Conservation (phyloP, 2,797 vertebrate species). For the Hirundo rustica region DNA sequence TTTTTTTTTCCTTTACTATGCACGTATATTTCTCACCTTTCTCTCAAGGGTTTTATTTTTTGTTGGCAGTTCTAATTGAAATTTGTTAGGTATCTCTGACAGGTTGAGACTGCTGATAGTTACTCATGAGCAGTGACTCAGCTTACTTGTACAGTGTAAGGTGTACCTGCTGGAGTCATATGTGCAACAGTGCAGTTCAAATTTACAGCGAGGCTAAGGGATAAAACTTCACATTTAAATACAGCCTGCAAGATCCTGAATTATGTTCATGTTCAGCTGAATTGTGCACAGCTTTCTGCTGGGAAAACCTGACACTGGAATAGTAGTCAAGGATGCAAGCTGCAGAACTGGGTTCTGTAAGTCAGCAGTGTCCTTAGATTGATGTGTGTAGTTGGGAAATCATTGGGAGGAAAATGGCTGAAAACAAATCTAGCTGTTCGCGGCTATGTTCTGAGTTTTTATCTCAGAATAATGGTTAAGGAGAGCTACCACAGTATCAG, state of each 20-base stretch:
- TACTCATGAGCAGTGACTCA: slow-evolving; percentile 30
- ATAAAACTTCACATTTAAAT: not conserved
- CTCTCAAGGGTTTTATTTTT: not conserved
- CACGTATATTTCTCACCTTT: not conserved
- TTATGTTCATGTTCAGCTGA: not conserved
- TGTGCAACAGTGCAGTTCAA: not conserved
- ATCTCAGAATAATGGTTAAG: not conserved
- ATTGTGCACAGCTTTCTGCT: not conserved
- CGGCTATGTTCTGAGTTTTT: not conserved
- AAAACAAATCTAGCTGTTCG: not conserved
- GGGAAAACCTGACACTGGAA: not conserved
- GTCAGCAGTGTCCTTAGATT: not conserved
- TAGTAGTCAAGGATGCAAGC: not conserved
- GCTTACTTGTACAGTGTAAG: not conserved
- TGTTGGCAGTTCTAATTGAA: not conserved
- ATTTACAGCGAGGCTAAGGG: not conserved
- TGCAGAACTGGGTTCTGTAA: not conserved
- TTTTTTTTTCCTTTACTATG: not conserved
- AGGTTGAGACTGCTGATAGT: not conserved
- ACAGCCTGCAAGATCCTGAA: not conserved
- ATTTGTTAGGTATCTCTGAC: not conserved
- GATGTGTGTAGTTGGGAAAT: not conserved
- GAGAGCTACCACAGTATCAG: not conserved
- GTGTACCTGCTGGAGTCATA: not conserved
- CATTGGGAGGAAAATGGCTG: not conserved